Conservation (phyloP, 1,140 invertebrate species). For the Holcopasites calliopsidis region DNA sequence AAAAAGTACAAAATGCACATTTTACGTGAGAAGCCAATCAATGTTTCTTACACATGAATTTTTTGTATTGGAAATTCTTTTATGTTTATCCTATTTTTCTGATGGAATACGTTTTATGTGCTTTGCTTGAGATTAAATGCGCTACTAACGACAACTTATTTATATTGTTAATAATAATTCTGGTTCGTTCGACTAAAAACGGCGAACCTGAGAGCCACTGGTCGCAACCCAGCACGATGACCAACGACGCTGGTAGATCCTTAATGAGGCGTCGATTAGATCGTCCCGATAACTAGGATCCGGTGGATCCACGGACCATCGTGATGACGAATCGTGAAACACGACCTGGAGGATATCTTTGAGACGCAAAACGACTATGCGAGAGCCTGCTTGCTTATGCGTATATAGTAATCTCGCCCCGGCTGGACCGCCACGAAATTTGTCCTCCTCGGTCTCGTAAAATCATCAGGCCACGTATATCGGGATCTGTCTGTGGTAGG, state of each 20-base stretch:
- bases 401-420: too few relatives aligned
- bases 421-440: not conserved
- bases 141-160: too few relatives aligned
- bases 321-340: constrained; percentile 60
- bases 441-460: not conserved
- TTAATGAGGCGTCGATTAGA: constrained; percentile 77
- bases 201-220: constrained; percentile 63
- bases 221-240: constrained; percentile 40
- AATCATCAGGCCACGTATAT: constrained; percentile 26
- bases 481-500: constrained; percentile 16
- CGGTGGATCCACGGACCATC: constrained; percentile 61
- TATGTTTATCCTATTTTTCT: too few relatives aligned
- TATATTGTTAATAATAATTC: too few relatives aligned
- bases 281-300: constrained; percentile 66
- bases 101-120: too few relatives aligned
- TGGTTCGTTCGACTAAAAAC: not conserved
- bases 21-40: too few relatives aligned
- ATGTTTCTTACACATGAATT: too few relatives aligned
- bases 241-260: constrained; percentile 63
- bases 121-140: too few relatives aligned
- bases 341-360: constrained; percentile 19
- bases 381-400: not conserved
- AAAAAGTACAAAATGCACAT: too few relatives aligned
- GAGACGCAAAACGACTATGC: not conserved
- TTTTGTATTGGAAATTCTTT: too few relatives aligned